These are phyloP conservation scores for Meloe dianella DNA, from an alignment of 2,888 invertebrate species.

Conservation along the genomic window DNA sequence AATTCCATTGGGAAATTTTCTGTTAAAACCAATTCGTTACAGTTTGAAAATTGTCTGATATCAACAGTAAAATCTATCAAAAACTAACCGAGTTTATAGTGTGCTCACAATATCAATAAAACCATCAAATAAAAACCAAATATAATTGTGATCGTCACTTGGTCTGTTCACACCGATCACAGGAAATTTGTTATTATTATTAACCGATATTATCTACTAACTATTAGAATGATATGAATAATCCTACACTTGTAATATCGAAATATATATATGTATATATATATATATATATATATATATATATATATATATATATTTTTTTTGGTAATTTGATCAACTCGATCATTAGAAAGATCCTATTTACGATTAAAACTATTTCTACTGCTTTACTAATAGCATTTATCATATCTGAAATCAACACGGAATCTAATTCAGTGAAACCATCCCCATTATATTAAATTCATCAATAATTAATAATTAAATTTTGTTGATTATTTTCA, in stretches of 20 bases:
- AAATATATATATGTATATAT: slow-evolving; percentile 32
- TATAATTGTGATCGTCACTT: slow-evolving; percentile 38
- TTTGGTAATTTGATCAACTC: slow-evolving; percentile 40
- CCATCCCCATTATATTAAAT: slow-evolving; percentile 12
- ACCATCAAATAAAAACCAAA: background rate
- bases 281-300: too few species aligned
- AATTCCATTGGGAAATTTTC: slow-evolving; percentile 55
- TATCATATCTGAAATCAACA: slow-evolving; percentile 29
- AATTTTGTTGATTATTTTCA: slow-evolving; percentile 13
- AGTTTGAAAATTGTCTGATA: slow-evolving; percentile 51
- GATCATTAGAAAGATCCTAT: slow-evolving; percentile 35
- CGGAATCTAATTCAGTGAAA: slow-evolving; percentile 26
- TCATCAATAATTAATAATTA: slow-evolving; percentile 25
- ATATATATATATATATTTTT: too few species aligned
- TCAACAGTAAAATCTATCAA: slow-evolving; percentile 47
- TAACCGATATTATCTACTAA: slow-evolving; percentile 29
- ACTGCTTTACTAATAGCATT: slow-evolving; percentile 28
- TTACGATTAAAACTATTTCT: slow-evolving; percentile 31
- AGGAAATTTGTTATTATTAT: slow-evolving; percentile 25
- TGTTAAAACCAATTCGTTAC: slow-evolving; percentile 54
- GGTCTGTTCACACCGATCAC: slow-evolving; percentile 42
- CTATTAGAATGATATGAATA: slow-evolving; percentile 38
- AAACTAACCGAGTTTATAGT: slow-evolving; percentile 50
- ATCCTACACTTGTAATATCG: slow-evolving; percentile 15
- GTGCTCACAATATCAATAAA: slow-evolving; percentile 46